A percentile compares a stretch with the other conserved stretches of the same genome.
Evolutionary conservation across 1,140 invertebrate species (phyloP).

Genomic region (Ruditapes philippinarum): DNA sequence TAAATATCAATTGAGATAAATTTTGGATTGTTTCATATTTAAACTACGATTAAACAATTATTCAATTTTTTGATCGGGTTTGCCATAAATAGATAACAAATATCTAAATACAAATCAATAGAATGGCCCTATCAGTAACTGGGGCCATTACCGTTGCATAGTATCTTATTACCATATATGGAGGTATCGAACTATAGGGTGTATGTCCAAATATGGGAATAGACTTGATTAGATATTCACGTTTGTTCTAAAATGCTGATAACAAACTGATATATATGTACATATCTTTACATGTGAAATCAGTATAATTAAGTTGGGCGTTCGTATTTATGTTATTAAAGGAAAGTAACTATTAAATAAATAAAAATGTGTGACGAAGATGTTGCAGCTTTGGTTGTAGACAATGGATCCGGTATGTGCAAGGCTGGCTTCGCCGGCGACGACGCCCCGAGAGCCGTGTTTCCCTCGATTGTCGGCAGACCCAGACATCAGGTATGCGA

Average conservation of each 20-base stretch:
- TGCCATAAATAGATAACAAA: background rate
- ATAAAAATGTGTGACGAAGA: constrained; percentile 47
- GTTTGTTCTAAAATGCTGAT: background rate
- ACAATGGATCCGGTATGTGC: constrained; percentile 97
- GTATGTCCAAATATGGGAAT: background rate
- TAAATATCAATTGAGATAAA: background rate
- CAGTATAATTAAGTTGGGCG: background rate
- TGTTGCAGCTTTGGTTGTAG: constrained; percentile 92
- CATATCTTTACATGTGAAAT: background rate
- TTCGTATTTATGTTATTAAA: background rate
- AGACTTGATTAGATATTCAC: background rate
- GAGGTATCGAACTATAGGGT: background rate
- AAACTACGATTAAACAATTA: background rate
- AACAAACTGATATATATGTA: background rate
- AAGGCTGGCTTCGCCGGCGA: constrained; percentile 96
- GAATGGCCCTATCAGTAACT: background rate
- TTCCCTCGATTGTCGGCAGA: constrained; percentile 94
- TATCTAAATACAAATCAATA: background rate
- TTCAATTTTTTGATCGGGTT: background rate
- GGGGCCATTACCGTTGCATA: background rate
- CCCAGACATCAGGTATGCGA: constrained; percentile 90
- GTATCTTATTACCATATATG: background rate
- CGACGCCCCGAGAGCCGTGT: constrained; percentile 95
- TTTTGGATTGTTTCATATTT: background rate
- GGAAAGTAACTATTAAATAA: background rate